Evolutionary conservation across 1,140 invertebrate genomes (phyloP), one percentile per base, ranked within the genome.

Genomic region (Lasioglossum albipes): DNA sequence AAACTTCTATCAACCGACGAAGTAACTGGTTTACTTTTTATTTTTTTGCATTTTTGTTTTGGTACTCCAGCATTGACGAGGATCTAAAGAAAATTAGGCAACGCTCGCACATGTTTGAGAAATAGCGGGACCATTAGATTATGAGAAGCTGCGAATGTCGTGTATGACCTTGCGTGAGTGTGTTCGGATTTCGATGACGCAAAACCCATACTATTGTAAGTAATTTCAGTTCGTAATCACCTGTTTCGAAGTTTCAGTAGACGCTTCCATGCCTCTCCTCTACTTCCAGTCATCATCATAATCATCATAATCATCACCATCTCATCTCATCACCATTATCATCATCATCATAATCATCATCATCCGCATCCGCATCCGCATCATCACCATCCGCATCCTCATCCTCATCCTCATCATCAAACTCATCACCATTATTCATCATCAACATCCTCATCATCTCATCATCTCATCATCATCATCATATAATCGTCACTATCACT

Each of bases 191-290:
- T 42, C 20, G 54, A 54, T 64, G 27, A 65, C 27, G 41, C 27
- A 69, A 80, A 65, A 83, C 59, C 36, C 59, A 68, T 62, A 64
- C 27, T 79, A 85, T 49, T 79, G 42, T 82, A 81, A 84, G 45
- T 86, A 85, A 77, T 78, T 71, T 82, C 79, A 84, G 65, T 61
- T 78, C 80, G 83, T 85, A 86, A 62, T 86, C 84, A 86, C 84
- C 84, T 86, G 84, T 86, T 82, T 62, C 42, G 75, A 79, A 72
- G 75, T 67, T 49, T 84, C 71, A 77, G 79, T 62, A 72, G 81
- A 68, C 61, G 65, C 69, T 84, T 75, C 75, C 75, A 64, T 82
- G 79, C 20, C 59, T 85, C 74, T 84, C 78, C 82, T 81, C 54
- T 71, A 84, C 79, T 79, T 82, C 80, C 72, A 79, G 73, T 77